Base-by-base conservation (phyloP, 2,888 invertebrate genomes). In the Cryptops parisi region DNA sequence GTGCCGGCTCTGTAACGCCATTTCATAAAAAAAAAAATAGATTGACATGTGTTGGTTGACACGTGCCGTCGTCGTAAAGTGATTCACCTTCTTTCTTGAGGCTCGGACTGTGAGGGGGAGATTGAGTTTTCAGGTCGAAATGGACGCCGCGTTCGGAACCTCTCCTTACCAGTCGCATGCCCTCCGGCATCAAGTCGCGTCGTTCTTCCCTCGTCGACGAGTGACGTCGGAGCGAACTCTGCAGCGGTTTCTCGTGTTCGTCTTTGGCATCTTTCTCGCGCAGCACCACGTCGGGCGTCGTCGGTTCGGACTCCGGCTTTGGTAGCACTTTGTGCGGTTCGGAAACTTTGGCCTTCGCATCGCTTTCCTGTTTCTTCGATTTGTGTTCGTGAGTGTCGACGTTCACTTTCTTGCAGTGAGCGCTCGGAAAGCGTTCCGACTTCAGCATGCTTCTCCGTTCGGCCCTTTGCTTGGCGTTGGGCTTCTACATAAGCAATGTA, bases 71-170 rank as follows among this genome's bases (percentile, higher is more conserved):
- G n/a, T n/a, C n/a, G n/a, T 43, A 55, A 57, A 2, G 15, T 21
- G 12, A 23, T 53, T 51, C 19, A 50, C 53, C 49, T 41, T 43
- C 6, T 38, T 24, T 25, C 12, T 4, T 6, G 2, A 25, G 26
- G 19, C 47, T 47, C 24, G 47, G 47, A 17, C 47, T 47, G 24
- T 22, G 25, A 23, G 47, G 47, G 5, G 25, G 25, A 15, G 47
- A 47, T 3, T 47, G 23, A 15, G 25, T 47, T 23, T 47, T 47
- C 12, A 22, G 26, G 15, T 47, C 47, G 21, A 48, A 48, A 19
- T 48, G 48, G 12, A 48, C 48, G 21, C 38, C 33, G 3, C 48
- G 33, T 39, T 48, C 48, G 2, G 48, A 48, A 2, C 48, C 48
- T 12, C 48, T 19, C 33, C 33, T 33, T 15, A 33, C 15, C 33